Base-by-base conservation (phyloP, 2,113 vertebrate species). In the Aviceda subcristata region DNA sequence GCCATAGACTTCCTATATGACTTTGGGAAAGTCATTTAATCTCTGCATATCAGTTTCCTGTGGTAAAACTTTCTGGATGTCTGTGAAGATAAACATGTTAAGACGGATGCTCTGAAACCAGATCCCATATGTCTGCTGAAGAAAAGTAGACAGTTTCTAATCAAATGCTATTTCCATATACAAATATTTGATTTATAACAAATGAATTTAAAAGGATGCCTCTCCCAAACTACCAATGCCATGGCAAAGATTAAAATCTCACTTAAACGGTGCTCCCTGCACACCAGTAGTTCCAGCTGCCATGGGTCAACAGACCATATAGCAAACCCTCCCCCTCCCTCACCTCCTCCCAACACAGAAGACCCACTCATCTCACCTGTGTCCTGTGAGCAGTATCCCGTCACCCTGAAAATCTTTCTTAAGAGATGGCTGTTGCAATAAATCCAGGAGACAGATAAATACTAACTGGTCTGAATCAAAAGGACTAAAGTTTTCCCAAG, bases 51-150 rank as follows among this genome's bases (percentile, higher is more conserved):
- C 72, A 50, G 50, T 88, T 96, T 92, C 36, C 81, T 88, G 92
- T 72, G 80, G 89, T 92, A 64, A 95, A 92, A 78, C 7, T 59
- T 96, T 60, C 72, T 92, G 84, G 76, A 90, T 91, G 60, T 68
- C 74, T 89, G 56, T 64, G 85, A 87, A 91, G 91, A 87, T 91
- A 95, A 91, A 92, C 27, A 92, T 4, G 51, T 84, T 41, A 71
- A 90, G 59, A 74, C 2, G 0, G 91, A 87, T 91, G 64, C 32
- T 92, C 56, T 88, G 66, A 88, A 90, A 88, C 24, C 59, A 57
- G 50, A 94, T 39, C 32, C 69, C 34, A 19, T 68, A 53, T 32
- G 41, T 88, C 85, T 90, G 38, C 60, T 81, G 84, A 88, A 67
- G 75, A 57, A 80, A 92, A 90, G 34, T 9, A 94, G 72, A 50